Conservation (phyloP, 2,113 vertebrate genomes). For the Spea bombifrons region DNA sequence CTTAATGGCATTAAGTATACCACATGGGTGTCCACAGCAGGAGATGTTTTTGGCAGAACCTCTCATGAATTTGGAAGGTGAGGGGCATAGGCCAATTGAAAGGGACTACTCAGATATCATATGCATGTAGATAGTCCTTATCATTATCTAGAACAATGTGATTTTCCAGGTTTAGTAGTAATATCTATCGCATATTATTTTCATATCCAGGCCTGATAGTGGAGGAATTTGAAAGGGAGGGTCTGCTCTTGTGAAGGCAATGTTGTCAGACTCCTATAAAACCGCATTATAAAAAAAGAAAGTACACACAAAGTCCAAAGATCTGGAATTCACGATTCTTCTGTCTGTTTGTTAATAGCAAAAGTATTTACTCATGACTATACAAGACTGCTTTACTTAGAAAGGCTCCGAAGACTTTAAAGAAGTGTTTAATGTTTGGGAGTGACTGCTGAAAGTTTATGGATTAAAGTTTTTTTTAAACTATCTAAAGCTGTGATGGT, state of each 20-base stretch:
- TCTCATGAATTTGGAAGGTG: too few species aligned
- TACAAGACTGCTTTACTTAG: not conserved
- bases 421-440: not conserved
- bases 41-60: too few species aligned
- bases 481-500: not conserved
- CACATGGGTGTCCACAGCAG: too few species aligned
- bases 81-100: too few species aligned
- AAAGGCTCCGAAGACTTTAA: not conserved
- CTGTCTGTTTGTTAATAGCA: not conserved
- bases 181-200: not conserved
- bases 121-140: not conserved
- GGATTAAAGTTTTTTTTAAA: not conserved
- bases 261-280: slow-evolving; percentile 8
- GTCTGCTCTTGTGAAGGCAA: not conserved
- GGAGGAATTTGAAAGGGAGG: not conserved
- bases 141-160: not conserved
- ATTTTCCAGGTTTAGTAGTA: not conserved
- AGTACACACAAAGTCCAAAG: slow-evolving; percentile 18
- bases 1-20: too few species aligned
- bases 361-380: not conserved
- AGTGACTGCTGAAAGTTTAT: not conserved
- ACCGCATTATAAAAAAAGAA: slow-evolving; percentile 7
- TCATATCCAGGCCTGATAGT: not conserved
- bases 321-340: slow-evolving; percentile 6
- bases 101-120: too few species aligned